Evolutionary conservation across 2,797 vertebrate genomes (phyloP).

Genomic region (Babyrousa celebensis): DNA sequence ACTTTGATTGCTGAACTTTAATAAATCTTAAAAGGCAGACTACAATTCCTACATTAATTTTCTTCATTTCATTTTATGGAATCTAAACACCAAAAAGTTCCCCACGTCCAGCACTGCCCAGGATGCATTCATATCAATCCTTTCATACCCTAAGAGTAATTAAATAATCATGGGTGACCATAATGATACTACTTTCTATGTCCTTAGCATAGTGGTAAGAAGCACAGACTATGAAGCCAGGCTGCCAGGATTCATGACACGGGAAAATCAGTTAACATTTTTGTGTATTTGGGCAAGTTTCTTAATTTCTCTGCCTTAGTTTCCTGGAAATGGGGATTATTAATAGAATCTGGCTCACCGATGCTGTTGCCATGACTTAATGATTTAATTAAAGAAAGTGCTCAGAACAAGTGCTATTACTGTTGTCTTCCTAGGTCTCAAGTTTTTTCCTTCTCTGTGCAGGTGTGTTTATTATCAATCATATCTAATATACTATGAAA

Average conservation of each 20-base stretch:
- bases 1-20: conserved; percentile 28
- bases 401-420: neutral
- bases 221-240: conserved; percentile 45
- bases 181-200: conserved; percentile 23
- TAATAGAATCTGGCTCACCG: conserved; percentile 6
- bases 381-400: conserved; percentile 20
- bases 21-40: conserved; percentile 45
- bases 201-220: conserved; percentile 5
- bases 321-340: conserved; percentile 37
- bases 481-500: conserved; percentile 56
- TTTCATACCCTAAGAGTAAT: neutral
- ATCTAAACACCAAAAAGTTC: neutral
- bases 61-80: conserved; percentile 9
- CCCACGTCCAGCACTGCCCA: neutral
- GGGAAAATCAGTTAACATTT: conserved; percentile 14
- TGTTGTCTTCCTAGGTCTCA: neutral
- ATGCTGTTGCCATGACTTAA: conserved; percentile 1
- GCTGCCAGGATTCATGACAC: conserved; percentile 25
- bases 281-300: conserved; percentile 44
- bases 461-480: neutral
- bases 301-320: neutral
- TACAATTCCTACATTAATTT: conserved; percentile 40
- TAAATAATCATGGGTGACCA: conserved; percentile 30
- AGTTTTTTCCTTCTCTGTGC: neutral
- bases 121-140: neutral